Evolutionary conservation across 1,140 invertebrate species (phyloP), one percentile per base, ranked within the genome.

Genomic region (Ceratoteleas bidentatus): DNA sequence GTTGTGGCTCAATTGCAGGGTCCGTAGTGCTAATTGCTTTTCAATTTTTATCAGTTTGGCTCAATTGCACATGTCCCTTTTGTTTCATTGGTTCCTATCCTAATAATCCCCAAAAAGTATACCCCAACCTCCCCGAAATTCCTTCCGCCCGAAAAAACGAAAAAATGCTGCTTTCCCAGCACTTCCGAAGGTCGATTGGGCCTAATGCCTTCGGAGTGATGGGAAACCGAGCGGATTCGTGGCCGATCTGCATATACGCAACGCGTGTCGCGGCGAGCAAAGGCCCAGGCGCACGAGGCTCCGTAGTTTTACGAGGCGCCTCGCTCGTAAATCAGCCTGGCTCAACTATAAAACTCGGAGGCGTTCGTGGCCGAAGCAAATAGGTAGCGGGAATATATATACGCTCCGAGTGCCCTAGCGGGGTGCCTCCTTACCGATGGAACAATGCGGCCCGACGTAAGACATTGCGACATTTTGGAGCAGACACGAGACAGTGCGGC

Each of bases 391-490:
- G 50, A 78, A 74, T 76, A 77, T 73, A 69, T 72, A 45, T 47
- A 47, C 78, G 53, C 33, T 61, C 68, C n/a, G 16, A 83, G 84
- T 80, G 87, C 87, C 89, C 86, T 89, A 69, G 87, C 70, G 66
- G 81, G 47, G 58, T 58, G 40, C 68, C 69, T 66, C 56, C 43
- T 74, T 52, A 52, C 72, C 74, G 52, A 58, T 61, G 66, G 76
- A 79, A 66, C 76, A 79, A 79, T 79, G 76, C 76, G 61, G 65
- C 47, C 76, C 76, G 61, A 61, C 76, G 74, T 85, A 89, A 88
- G 86, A 87, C 87, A 87, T 90, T 90, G 83, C 89, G 86, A 90
- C 85, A 91, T 89, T 87, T 85, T 85, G 61, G 80, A 86, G 82
- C 80, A 83, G 58, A 85, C 84, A 54, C 62, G 73, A 69, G 43